phyloP scores from a whole-genome alignment of 2,113 vertebrate species.

The Eulemur macaco region DNA sequence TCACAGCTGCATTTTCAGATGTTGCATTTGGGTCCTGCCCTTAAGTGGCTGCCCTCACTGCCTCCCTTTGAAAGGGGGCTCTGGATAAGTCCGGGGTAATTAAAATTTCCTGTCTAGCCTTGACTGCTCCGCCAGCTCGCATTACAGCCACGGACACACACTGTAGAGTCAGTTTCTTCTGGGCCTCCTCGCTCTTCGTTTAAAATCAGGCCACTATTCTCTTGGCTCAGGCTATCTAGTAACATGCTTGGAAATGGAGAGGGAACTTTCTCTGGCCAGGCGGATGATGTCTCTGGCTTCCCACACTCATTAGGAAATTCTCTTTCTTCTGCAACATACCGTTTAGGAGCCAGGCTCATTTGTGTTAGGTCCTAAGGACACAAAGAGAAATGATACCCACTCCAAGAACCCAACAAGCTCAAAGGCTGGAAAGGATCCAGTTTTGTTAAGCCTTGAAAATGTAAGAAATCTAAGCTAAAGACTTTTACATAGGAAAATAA shows the following conservation, averaged over 20 bases:
- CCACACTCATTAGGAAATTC: constrained; percentile 50
- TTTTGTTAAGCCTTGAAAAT: neutral
- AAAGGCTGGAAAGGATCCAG: neutral
- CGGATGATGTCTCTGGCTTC: neutral
- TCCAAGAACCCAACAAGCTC: neutral
- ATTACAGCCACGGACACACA: neutral
- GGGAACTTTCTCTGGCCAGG: constrained; percentile 12
- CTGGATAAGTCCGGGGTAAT: neutral
- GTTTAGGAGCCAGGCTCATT: neutral
- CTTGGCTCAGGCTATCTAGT: constrained; percentile 36
- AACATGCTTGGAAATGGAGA: constrained; percentile 15
- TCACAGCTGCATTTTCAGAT: neutral
- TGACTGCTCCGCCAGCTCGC: neutral
- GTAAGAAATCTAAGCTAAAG: neutral
- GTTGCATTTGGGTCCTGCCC: neutral
- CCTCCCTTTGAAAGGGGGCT: constrained; percentile 10
- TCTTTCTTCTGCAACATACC: neutral
- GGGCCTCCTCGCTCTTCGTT: neutral
- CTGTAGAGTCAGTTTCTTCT: constrained; percentile 38
- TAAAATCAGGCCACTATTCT: constrained; percentile 71
- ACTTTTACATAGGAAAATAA: neutral
- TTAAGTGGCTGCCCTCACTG: neutral
- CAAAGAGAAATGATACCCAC: neutral
- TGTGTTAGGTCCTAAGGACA: neutral
- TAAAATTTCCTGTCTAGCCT: constrained; percentile 49